A percentile compares a stretch with the other conserved stretches of the same genome.
Conservation (phyloP, 2,888 invertebrate genomes). For the Melikaiella ostensackeni region DNA sequence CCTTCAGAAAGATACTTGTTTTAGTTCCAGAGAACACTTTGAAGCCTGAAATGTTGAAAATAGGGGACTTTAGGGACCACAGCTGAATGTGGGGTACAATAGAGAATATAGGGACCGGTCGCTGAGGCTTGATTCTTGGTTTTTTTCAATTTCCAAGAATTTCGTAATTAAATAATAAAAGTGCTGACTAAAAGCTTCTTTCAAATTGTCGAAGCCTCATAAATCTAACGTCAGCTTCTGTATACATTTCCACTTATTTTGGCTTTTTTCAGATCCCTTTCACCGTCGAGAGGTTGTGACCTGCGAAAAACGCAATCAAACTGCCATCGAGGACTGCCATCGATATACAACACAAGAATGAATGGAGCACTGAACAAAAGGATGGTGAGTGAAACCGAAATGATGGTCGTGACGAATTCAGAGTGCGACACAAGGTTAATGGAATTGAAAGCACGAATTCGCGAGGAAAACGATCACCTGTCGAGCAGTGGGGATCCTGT, state of each 20-base stretch:
- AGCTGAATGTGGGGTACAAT: too few relatives aligned
- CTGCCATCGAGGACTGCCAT: slow-evolving; percentile 25
- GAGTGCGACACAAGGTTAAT: slow-evolving; percentile 13
- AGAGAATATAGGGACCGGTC: too few relatives aligned
- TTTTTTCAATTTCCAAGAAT: too few relatives aligned
- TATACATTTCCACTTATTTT: not conserved
- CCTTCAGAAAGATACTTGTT: too few relatives aligned
- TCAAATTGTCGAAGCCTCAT: too few relatives aligned
- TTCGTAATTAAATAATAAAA: not conserved
- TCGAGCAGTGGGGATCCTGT: slow-evolving; percentile 38
- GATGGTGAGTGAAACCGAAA: slow-evolving; percentile 18
- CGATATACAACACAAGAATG: slow-evolving; percentile 16
- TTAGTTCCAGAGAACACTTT: too few relatives aligned
- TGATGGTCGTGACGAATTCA: not conserved
- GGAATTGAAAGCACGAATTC: slow-evolving; percentile 42
- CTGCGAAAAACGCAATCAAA: not conserved
- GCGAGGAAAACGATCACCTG: slow-evolving; percentile 38
- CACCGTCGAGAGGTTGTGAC: not conserved
- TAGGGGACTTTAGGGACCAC: too few relatives aligned
- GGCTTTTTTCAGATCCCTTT: not conserved
- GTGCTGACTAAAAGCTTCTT: not conserved
- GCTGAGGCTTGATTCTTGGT: too few relatives aligned
- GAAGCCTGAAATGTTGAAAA: too few relatives aligned
- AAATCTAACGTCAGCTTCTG: too few relatives aligned
- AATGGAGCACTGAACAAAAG: slow-evolving; percentile 9